Conservation (phyloP, 2,113 vertebrate genomes). For the Cervus canadensis region DNA sequence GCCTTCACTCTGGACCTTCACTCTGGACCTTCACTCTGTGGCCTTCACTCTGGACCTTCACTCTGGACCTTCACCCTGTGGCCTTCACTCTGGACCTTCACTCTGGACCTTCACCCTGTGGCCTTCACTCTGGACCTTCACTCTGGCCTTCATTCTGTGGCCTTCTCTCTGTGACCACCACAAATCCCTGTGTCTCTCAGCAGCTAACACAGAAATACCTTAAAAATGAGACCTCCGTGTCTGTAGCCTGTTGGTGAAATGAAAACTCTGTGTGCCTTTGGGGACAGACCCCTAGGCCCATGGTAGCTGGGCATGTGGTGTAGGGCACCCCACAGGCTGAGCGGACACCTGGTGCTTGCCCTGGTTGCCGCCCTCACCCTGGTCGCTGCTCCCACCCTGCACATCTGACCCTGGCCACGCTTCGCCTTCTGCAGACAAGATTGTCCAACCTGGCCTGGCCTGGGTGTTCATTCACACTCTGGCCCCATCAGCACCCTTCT, state of each 20-base stretch:
- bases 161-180: fast-evolving
- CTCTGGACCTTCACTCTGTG: fast-evolving
- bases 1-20: too few relatives aligned
- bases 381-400: neutral
- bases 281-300: neutral
- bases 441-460: neutral
- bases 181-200: fast-evolving
- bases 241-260: neutral
- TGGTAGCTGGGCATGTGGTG: fast-evolving
- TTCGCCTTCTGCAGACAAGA: fast-evolving
- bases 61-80: too few relatives aligned
- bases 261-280: fast-evolving
- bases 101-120: too few relatives aligned
- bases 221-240: fast-evolving
- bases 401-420: neutral
- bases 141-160: too few relatives aligned
- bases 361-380: neutral
- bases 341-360: fast-evolving
- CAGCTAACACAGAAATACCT: fast-evolving
- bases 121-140: too few relatives aligned
- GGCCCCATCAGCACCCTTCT: neutral
- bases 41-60: neutral
- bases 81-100: too few relatives aligned
- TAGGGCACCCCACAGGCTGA: fast-evolving
- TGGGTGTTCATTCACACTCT: neutral